These are phyloP conservation scores for Teleiodes luculella DNA, from an alignment of 2,888 invertebrate species.

Conservation along the genomic window DNA sequence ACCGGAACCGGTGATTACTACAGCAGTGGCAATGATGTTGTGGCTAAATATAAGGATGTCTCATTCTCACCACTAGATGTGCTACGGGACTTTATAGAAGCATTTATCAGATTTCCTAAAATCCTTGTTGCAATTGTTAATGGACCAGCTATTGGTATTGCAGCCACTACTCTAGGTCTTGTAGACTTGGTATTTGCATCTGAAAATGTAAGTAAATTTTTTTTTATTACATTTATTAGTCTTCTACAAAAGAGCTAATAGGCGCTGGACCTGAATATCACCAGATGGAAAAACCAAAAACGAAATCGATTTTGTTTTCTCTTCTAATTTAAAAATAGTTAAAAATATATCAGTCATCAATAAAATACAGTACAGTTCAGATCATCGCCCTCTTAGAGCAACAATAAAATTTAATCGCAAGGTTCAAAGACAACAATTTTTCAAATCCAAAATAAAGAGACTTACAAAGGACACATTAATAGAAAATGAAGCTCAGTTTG, in stretches of 20 bases:
- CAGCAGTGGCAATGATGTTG: slow-evolving; percentile 90
- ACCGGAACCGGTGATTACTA: slow-evolving; percentile 90
- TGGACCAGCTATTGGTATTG: slow-evolving; percentile 96
- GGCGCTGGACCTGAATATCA: neutral
- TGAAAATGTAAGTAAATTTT: slow-evolving; percentile 80
- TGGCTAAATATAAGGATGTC: slow-evolving; percentile 26
- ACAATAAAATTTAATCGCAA: neutral
- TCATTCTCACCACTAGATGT: too few relatives aligned
- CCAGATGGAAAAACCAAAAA: neutral
- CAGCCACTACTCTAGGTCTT: slow-evolving; percentile 89
- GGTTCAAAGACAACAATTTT: neutral
- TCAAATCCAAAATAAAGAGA: neutral
- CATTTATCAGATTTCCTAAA: slow-evolving; percentile 93
- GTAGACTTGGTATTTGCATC: slow-evolving; percentile 94
- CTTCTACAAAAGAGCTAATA: neutral
- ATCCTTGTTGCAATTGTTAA: slow-evolving; percentile 92
- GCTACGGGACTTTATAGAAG: slow-evolving; percentile 81
- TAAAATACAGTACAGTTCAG: neutral
- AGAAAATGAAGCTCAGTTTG: neutral
- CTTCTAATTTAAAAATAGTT: neutral
- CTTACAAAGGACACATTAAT: neutral
- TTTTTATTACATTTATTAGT: neutral
- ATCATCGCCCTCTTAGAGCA: neutral
- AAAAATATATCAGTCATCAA: neutral
- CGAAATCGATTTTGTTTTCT: neutral